These are phyloP conservation scores for Mixornis gularis DNA, from an alignment of 2,113 vertebrate species.

Conservation along the genomic window DNA sequence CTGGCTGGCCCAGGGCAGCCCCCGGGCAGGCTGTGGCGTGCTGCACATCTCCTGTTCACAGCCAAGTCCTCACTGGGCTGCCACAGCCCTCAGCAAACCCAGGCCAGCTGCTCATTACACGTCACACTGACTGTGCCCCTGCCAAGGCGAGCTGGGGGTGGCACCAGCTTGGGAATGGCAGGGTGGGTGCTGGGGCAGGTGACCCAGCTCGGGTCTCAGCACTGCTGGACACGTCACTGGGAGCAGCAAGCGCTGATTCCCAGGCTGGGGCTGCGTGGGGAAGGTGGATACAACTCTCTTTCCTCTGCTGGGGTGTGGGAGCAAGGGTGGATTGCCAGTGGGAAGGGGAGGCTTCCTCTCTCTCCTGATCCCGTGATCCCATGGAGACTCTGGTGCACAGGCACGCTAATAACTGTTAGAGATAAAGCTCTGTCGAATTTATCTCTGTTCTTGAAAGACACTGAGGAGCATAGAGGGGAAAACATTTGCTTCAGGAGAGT, in stretches of 20 bases:
- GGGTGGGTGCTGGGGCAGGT: neutral
- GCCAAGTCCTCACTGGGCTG: neutral
- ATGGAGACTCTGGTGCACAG: neutral
- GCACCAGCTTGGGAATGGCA: neutral
- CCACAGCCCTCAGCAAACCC: neutral
- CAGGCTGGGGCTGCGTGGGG: neutral
- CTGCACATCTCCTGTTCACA: neutral
- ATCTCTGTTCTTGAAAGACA: neutral
- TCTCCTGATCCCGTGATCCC: neutral
- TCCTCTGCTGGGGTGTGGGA: neutral
- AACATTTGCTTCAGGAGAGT: neutral
- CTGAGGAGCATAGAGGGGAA: neutral
- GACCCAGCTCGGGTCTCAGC: neutral
- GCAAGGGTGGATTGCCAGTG: too few species aligned
- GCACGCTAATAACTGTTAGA: accelerated
- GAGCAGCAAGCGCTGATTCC: accelerated
- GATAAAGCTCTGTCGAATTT: neutral
- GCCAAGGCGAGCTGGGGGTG: neutral
- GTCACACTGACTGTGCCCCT: neutral
- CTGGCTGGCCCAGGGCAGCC: slow-evolving; percentile 14
- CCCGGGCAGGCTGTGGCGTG: neutral
- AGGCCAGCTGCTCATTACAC: slow-evolving; percentile 16
- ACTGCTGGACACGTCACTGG: accelerated
- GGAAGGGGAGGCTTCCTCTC: neutral
- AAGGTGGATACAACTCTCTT: neutral